Conservation (phyloP, 2,113 vertebrate genomes). For the Casuarius casuarius region DNA sequence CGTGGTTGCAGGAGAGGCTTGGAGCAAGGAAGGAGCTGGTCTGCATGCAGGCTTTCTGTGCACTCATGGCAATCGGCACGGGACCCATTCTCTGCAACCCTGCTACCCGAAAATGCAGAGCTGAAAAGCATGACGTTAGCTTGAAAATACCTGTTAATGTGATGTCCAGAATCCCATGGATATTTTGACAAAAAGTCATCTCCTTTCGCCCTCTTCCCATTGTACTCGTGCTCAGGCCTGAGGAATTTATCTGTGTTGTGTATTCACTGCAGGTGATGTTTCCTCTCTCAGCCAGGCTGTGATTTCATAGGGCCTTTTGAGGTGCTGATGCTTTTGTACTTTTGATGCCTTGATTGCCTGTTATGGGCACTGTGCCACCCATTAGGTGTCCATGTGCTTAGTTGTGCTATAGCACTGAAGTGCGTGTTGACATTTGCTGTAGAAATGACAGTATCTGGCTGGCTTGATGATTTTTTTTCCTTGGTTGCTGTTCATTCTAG, state of each 20-base stretch:
- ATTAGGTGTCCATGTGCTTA: accelerated
- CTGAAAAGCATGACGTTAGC: neutral
- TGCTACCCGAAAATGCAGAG: accelerated
- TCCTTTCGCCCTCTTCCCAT: too few relatives aligned
- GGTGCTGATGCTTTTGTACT: accelerated
- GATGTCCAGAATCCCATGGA: accelerated
- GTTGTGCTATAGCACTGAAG: neutral
- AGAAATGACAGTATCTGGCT: neutral
- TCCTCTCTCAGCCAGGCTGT: neutral
- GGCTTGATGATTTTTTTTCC: neutral
- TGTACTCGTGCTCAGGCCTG: neutral
- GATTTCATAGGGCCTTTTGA: neutral
- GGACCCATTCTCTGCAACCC: neutral
- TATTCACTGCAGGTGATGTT: neutral
- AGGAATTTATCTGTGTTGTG: neutral
- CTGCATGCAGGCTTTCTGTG: accelerated
- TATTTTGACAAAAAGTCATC: neutral
- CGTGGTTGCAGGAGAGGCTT: accelerated
- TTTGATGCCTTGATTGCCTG: neutral
- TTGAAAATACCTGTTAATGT: neutral
- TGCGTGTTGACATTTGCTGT: neutral
- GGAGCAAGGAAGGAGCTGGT: neutral
- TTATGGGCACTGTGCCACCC: neutral
- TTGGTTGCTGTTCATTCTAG: constrained; percentile 33
- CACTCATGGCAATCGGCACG: accelerated